A percentile compares a stretch with the other conserved stretches of the same genome.
phyloP scores from a whole-genome alignment of 1,140 invertebrate genomes.

The Hyles euphorbiae region DNA sequence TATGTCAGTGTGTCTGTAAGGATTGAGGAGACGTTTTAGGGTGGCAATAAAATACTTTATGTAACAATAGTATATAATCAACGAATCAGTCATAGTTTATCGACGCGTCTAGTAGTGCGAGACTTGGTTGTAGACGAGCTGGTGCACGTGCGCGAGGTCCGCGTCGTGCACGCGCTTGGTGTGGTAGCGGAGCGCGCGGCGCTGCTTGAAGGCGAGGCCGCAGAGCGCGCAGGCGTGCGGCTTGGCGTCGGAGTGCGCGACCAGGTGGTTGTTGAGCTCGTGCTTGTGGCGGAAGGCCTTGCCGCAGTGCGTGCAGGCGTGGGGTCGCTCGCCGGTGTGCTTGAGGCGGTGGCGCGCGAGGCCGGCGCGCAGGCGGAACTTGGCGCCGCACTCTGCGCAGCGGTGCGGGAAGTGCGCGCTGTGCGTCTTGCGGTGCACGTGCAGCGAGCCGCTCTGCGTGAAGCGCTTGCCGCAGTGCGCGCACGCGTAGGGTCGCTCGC shows the following conservation, averaged over 20 bases:
- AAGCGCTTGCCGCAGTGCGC: slow-evolving; percentile 72
- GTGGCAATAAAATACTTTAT: neutral
- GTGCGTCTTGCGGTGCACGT: slow-evolving; percentile 73
- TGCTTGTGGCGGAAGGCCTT: slow-evolving; percentile 77
- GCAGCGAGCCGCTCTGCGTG: slow-evolving; percentile 63
- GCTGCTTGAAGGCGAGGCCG: slow-evolving; percentile 41
- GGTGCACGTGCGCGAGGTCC: slow-evolving; percentile 9
- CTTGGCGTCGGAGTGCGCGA: slow-evolving; percentile 36
- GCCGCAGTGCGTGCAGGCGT: slow-evolving; percentile 78
- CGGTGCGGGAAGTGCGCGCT: slow-evolving; percentile 75
- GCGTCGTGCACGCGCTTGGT: slow-evolving; percentile 34
- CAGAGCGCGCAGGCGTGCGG: slow-evolving; percentile 41
- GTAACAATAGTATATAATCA: neutral
- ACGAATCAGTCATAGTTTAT: neutral
- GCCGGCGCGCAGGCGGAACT: slow-evolving; percentile 77
- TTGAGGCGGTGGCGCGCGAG: slow-evolving; percentile 77
- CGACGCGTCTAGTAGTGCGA: slow-evolving; percentile 17
- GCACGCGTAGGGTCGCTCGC: slow-evolving; percentile 78
- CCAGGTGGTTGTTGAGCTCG: slow-evolving; percentile 77
- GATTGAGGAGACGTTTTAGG: slow-evolving; percentile 4
- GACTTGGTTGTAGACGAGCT: slow-evolving; percentile 23
- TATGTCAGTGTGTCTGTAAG: neutral
- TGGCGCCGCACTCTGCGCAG: slow-evolving; percentile 79
- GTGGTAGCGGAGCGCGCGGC: slow-evolving; percentile 45
- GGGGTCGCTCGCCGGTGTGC: slow-evolving; percentile 82